Base-by-base conservation (phyloP, 2,888 invertebrate genomes). In the Cepaea hortensis region DNA sequence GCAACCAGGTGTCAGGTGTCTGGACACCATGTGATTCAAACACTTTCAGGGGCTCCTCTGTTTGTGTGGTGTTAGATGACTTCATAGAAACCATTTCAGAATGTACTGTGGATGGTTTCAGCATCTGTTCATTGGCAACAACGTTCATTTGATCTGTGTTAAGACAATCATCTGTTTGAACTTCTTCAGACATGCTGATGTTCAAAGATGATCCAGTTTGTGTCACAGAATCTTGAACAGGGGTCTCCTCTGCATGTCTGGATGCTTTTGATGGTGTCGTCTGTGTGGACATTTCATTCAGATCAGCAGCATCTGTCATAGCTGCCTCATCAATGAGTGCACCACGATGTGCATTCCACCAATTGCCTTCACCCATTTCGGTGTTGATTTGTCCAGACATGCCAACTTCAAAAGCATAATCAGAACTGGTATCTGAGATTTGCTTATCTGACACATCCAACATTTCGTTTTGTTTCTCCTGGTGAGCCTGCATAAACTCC, bases 141-240 rank as follows among this genome's bases (percentile, higher is more conserved):
- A 62, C 7, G 13, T 79, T 79, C 11, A 70, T 18, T 15, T 81
- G 15, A 5, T 81, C 55, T 11, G 75, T n/a, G 72, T 61, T 84
- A 61, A 65, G 35, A 48, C 76, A 85, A 15, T 86, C 84, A 79
- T 91, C 90, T 48, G 91, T 91, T 81, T 91, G 91, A 11, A 89
- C 85, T 72, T 88, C 90, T 61, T 90, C 85, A 35, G 88, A 88
- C 13, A 87, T 77, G 48, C 90, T 55, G 87, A 91, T 87, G 50
- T 88, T 81, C 23, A 91, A 68, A 6, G 91, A 91, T 6, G 62
- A 65, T n/a, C 90, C 88, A 50, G 92, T 92, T 81, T 92, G 92
- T 55, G 90, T 90, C 61, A 84, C 55, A 48, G 86, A 75, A 79
- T 90, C 88, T 23, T 82, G 85, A 13, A 87, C 80, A 55, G 55